These are phyloP conservation scores for Agonopterix heracliana DNA, from an alignment of 2,888 invertebrate genomes.

Conservation along the genomic window DNA sequence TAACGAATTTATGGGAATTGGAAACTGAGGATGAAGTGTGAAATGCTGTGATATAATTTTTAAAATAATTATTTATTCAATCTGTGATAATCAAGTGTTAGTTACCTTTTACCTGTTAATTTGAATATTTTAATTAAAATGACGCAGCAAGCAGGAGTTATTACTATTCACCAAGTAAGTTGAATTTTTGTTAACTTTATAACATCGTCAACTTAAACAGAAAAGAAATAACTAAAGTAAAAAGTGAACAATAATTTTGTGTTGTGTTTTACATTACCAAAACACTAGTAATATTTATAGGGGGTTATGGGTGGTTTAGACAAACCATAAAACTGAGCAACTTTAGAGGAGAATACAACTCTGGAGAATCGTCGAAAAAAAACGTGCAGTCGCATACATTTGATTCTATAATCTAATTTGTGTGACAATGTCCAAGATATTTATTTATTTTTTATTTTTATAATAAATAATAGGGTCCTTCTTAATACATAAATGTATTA, in stretches of 20 bases:
- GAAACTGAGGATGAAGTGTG: conserved; percentile 47
- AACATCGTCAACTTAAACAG: not conserved
- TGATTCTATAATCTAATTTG: too few species aligned
- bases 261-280: not conserved
- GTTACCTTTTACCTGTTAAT: conserved; percentile 10
- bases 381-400: too few species aligned
- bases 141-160: conserved; percentile 50
- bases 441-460: too few species aligned
- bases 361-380: too few species aligned
- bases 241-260: not conserved
- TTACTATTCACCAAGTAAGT: conserved; percentile 63
- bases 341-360: too few species aligned
- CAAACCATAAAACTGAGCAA: not conserved
- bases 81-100: conserved; percentile 55
- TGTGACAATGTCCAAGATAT: too few species aligned
- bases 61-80: conserved; percentile 58
- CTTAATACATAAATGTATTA: too few species aligned
- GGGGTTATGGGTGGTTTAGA: not conserved
- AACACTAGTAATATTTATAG: not conserved
- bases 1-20: conserved; percentile 38
- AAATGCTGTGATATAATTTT: conserved; percentile 26
- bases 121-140: conserved; percentile 24
- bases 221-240: not conserved
- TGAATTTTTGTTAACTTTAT: not conserved
- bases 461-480: too few species aligned